Percentiles rank a stretch among this genome's conserved stretches.
Evolutionary conservation across 1,140 invertebrate species (phyloP).

Genomic region (Chironomus striatipennis): DNA sequence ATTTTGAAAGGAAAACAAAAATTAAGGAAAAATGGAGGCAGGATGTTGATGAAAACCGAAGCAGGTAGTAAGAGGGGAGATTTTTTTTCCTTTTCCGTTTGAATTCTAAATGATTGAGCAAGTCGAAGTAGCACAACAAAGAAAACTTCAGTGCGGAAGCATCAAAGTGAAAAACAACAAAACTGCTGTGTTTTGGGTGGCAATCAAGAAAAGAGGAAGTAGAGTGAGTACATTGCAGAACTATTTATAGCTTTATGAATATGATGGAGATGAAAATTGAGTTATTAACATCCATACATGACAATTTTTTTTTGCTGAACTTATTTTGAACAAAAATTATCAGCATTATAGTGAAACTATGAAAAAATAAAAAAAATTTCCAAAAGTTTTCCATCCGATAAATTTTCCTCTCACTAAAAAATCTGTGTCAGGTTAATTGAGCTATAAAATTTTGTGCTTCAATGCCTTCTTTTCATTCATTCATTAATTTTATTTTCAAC

Average conservation of each 20-base stretch:
- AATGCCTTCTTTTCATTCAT: constrained; percentile 23
- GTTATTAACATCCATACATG: neutral
- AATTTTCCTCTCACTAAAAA: neutral
- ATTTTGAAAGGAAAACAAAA: no score
- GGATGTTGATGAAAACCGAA: no score
- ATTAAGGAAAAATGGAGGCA: no score
- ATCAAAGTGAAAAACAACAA: constrained; percentile 4
- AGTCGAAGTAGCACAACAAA: neutral
- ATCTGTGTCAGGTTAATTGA: constrained; percentile 20
- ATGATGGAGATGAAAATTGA: neutral
- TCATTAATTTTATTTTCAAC: constrained; percentile 11
- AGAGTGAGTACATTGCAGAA: neutral
- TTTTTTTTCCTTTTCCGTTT: neutral
- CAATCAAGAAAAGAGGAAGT: neutral
- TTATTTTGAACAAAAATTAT: neutral
- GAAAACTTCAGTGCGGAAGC: neutral
- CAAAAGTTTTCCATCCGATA: neutral
- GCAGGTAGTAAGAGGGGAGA: no score
- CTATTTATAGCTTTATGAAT: neutral
- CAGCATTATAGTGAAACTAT: neutral
- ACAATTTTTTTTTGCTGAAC: neutral
- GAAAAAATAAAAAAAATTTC: neutral
- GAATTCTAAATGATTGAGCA: constrained; percentile 1
- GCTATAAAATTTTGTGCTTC: constrained; percentile 22
- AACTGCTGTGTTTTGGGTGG: no score